Evolutionary conservation across 2,888 invertebrate species (phyloP), one percentile per base, ranked within the genome.

Genomic region (Trypoxylon attenuatum): DNA sequence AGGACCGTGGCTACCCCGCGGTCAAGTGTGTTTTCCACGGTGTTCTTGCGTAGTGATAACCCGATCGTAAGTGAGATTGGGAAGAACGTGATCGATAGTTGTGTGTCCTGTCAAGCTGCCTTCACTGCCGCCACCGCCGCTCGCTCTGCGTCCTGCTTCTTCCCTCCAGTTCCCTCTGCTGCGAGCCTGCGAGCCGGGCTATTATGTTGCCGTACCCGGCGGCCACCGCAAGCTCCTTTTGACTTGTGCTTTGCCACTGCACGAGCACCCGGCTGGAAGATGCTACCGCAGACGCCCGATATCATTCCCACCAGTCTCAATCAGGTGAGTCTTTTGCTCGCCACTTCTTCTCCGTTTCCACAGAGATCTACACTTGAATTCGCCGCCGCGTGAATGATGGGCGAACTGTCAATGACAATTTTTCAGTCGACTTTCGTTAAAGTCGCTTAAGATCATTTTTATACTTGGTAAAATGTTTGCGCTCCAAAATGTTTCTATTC

Each of bases 231-330:
- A 27, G 43, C 69, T 68, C 64, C 61, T 71, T 73, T 66, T 76
- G 75, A 76, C 64, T 76, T 57, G 71, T 49, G 66, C 63, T 49
- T 50, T 46, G 16, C 42, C 27, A 45, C 33, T 33, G 33, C 25
- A n/a, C 25, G 25, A 25, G 25, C n/a, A 56, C 46, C 60, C 62
- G 58, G 15, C 13, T 46, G 38, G 29, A 63, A 78, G 65, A 83
- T 83, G 82, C 65, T 83, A 71, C 81, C 82, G 50, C 82, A 83
- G 58, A 83, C 82, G 42, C 79, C 82, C 63, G 82, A 83, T 65
- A 83, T 83, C 65, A 82, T 83, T 59, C 81, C 82, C 21, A 83
- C 81, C 1, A 73, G 78, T 43, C 64, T 83, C 46, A 82, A 63
- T 46, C 82, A 82, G 78, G 82, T 83, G 71, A 54, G 72, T 10